These are phyloP conservation scores for Phrynosoma platyrhinos DNA, from an alignment of 2,113 vertebrate species.

Conservation along the genomic window DNA sequence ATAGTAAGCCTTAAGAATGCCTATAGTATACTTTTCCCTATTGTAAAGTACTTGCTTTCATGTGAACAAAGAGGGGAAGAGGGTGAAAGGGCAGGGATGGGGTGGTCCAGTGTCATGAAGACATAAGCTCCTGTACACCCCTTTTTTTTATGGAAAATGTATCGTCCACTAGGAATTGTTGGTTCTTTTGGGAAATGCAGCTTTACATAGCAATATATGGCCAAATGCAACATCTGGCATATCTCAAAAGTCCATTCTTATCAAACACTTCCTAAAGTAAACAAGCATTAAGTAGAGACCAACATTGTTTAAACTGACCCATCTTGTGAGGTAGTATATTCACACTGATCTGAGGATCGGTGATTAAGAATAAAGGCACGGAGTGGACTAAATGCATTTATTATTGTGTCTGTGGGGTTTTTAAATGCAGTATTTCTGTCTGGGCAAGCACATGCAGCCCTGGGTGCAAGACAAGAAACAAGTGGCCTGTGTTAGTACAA, in stretches of 20 bases:
- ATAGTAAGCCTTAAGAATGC: too few relatives aligned
- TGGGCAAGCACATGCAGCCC: not conserved
- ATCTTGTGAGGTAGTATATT: not conserved
- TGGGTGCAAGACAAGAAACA: not conserved
- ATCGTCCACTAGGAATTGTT: not conserved
- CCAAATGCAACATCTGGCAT: conserved; percentile 43
- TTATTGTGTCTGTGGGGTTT: too few relatives aligned
- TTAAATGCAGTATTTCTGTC: not conserved
- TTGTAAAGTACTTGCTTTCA: too few relatives aligned
- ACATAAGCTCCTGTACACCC: not conserved
- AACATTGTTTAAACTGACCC: not conserved
- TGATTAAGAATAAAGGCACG: not conserved
- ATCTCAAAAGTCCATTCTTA: conserved; percentile 31
- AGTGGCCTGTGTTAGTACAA: not conserved
- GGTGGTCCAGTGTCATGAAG: not conserved
- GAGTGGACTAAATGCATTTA: not conserved
- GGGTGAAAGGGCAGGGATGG: not conserved
- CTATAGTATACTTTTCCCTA: too few relatives aligned
- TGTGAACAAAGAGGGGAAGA: too few relatives aligned
- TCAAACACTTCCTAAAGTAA: not conserved
- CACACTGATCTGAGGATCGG: not conserved
- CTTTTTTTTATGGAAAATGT: not conserved
- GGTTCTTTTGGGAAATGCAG: not conserved
- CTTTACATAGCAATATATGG: conserved; percentile 50
- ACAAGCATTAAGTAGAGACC: conserved; percentile 32